These are phyloP conservation scores for Callinectes sapidus DNA, from an alignment of 2,888 invertebrate species.

Conservation along the genomic window DNA sequence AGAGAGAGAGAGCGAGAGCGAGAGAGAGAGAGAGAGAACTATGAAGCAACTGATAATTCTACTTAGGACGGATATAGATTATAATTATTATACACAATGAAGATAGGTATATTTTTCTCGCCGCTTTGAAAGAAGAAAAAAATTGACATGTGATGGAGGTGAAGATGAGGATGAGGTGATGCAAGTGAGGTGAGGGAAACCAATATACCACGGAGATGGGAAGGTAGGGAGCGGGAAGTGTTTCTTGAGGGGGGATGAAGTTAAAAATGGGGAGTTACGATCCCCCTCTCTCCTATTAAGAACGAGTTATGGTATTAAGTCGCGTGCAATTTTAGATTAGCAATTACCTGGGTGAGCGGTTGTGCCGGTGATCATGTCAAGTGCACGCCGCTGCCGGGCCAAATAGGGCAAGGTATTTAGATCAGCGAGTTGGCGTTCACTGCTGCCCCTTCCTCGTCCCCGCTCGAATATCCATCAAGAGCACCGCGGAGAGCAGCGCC, in stretches of 20 bases:
- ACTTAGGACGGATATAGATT: background rate
- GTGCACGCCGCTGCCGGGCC: background rate
- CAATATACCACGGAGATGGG: background rate
- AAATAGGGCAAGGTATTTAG: conserved; percentile 18
- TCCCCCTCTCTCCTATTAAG: background rate
- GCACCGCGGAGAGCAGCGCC: background rate
- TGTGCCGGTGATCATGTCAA: background rate
- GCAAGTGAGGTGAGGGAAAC: background rate
- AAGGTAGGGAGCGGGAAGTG: background rate
- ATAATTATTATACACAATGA: background rate
- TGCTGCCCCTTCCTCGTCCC: background rate
- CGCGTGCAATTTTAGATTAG: conserved; percentile 18
- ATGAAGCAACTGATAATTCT: background rate
- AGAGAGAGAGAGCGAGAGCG: background rate
- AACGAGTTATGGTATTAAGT: background rate
- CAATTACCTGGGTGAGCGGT: conserved; percentile 15
- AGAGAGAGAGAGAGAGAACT: background rate
- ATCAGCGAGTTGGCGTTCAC: background rate
- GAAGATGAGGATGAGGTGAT: background rate
- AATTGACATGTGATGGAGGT: background rate
- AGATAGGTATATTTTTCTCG: conserved; percentile 11
- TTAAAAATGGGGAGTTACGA: background rate
- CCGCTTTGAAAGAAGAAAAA: background rate
- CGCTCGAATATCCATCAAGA: background rate
- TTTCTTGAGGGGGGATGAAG: background rate